Evolutionary conservation across 2,888 invertebrate genomes (phyloP), one percentile per base, ranked within the genome.

Genomic region (Microctonus aethiopoides): DNA sequence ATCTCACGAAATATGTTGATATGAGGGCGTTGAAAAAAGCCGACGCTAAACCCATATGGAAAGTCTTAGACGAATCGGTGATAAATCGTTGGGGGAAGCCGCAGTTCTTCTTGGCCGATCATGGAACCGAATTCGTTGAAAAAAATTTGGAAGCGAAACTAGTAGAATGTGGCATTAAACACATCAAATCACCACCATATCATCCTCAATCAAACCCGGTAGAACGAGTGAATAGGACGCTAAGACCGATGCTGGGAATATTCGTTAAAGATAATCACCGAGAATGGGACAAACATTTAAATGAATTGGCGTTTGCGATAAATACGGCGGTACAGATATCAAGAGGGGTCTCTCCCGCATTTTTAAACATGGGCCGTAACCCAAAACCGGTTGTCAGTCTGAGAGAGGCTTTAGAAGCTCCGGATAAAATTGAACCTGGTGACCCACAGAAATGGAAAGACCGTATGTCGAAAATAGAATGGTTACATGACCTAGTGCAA

Each of bases 151-250:
- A 13, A 0, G 4, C 32, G 1, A 11, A 1, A 10, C 10, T 64
- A 16, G 1, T 0, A 11, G 6, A 11, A 29, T 6, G 9, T 6
- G 32, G n/a, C 0, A 34, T 52, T 9, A 4, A 13, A 3, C 32
- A 52, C 20, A 26, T 26, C 24, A 46, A 13, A 10, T 34, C 64
- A 2, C n/a, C 41, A 0, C 61, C 46, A n/a, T 62, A 62, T 10
- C 41, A 41, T 41, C 24, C 52, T n/a, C 52, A 64, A n/a, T 34
- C 54, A 0, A 52, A 64, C 34, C 52, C 52, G 0, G 52, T 64
- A 1, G 64, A 64, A 16, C 26, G 64, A 5, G 64, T 64, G 13
- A 64, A 64, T 4, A 36, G 52, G 0, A 64, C 52, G 0, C 10
- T 64, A 6, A 34, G 34, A 32, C 52, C 52, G 3, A n/a, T 64